phyloP scores from a whole-genome alignment of 2,888 invertebrate species.

The Enoplolaimus lenunculus region DNA sequence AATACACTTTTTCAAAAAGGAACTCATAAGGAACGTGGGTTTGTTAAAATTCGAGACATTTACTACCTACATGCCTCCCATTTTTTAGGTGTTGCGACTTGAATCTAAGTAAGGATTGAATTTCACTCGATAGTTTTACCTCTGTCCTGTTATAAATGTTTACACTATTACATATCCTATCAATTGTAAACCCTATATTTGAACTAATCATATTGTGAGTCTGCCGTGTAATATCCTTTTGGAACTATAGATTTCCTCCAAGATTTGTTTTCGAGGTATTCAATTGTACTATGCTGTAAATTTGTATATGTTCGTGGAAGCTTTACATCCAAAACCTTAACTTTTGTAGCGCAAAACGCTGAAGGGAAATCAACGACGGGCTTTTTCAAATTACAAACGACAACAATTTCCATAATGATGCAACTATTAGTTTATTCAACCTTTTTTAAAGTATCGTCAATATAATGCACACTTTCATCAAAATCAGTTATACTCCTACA shows the following conservation, averaged over 20 bases:
- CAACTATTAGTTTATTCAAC: neutral
- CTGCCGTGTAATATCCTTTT: neutral
- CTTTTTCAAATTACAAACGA: neutral
- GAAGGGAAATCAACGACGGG: neutral
- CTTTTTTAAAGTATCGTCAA: neutral
- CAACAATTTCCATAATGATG: neutral
- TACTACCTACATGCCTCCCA: neutral
- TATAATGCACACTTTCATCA: neutral
- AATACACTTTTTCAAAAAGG: neutral
- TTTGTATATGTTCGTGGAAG: neutral
- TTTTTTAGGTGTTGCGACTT: neutral
- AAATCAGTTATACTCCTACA: neutral
- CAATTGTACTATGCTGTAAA: neutral
- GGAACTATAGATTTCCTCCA: neutral
- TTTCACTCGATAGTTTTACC: neutral
- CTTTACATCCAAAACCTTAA: neutral
- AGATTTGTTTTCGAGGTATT: neutral
- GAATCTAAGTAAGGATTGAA: neutral
- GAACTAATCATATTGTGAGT: neutral
- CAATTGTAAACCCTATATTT: neutral
- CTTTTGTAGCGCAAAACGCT: neutral
- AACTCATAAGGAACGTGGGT: neutral
- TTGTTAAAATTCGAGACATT: neutral
- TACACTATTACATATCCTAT: neutral
- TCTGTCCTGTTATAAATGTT: neutral